Percentiles rank a stretch among this genome's conserved stretches.
phyloP scores from a whole-genome alignment of 2,113 vertebrate species.

The Caranx ignobilis region DNA sequence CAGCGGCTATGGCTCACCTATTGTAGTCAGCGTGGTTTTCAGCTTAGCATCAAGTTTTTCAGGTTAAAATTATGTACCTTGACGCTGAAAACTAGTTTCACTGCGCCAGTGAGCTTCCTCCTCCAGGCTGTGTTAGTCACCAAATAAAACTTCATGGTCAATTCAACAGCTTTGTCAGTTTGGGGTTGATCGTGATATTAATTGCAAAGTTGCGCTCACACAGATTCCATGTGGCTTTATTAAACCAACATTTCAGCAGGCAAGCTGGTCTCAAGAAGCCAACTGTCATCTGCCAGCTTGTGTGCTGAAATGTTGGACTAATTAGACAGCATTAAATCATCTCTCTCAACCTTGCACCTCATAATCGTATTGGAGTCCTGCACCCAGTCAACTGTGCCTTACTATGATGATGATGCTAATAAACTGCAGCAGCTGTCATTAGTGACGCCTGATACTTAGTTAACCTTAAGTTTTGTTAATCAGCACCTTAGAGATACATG shows the following conservation, averaged over 20 bases:
- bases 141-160: neutral
- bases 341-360: neutral
- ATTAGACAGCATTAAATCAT: neutral
- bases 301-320: slow-evolving; percentile 3
- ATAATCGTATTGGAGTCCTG: neutral
- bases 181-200: neutral
- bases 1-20: neutral
- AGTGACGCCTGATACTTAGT: neutral
- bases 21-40: too few relatives aligned
- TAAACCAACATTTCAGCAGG: slow-evolving; percentile 14
- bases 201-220: neutral
- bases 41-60: too few relatives aligned
- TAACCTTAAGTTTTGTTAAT: neutral
- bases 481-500: neutral
- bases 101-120: too few relatives aligned
- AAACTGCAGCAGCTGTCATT: neutral
- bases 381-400: neutral
- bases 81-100: too few relatives aligned
- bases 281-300: neutral
- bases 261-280: neutral
- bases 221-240: neutral
- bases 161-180: neutral
- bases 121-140: neutral
- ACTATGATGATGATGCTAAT: neutral
- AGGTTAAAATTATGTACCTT: too few relatives aligned